Evolutionary conservation across 1,140 invertebrate genomes (phyloP).

Genomic region (Bombus waltoni): DNA sequence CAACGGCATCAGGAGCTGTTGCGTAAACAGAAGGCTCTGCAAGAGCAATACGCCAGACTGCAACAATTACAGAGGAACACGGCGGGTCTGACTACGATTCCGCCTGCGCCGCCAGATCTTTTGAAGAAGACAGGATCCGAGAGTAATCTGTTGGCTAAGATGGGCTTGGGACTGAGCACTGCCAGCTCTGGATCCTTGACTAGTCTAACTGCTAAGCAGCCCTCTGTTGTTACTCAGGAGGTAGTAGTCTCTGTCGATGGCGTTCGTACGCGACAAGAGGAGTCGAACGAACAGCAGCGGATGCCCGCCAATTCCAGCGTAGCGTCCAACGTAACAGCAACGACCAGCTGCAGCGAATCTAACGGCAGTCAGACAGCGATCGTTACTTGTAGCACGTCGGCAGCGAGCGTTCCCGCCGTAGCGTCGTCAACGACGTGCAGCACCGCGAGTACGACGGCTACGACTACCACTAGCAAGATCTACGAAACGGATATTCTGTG

Average conservation of each 20-base stretch:
- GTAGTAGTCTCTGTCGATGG: constrained; percentile 1
- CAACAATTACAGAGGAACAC: constrained; percentile 92
- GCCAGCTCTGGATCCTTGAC: constrained; percentile 86
- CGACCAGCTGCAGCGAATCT: constrained; percentile 73
- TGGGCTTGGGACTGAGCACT: constrained; percentile 88
- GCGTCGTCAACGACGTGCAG: constrained; percentile 10
- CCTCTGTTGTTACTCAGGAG: constrained; percentile 22
- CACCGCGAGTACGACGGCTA: constrained; percentile 56
- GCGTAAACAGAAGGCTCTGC: constrained; percentile 92
- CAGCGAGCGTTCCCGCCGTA: constrained; percentile 81
- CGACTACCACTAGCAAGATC: constrained; percentile 87
- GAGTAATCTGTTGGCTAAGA: constrained; percentile 92
- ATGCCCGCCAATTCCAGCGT: background rate
- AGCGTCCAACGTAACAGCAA: constrained; percentile 55
- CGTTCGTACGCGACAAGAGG: constrained; percentile 59
- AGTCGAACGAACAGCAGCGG: constrained; percentile 52
- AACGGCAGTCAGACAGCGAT: constrained; percentile 67
- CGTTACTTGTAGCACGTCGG: constrained; percentile 69
- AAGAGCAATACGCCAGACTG: constrained; percentile 93
- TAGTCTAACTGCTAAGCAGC: constrained; percentile 82
- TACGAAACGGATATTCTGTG: constrained; percentile 96
- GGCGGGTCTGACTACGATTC: constrained; percentile 84
- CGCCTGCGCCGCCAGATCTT: constrained; percentile 85
- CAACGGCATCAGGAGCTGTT: constrained; percentile 93
- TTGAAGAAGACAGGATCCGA: constrained; percentile 95